Evolutionary conservation across 2,113 vertebrate genomes (phyloP), one percentile per base, ranked within the genome.

Genomic region (Semnornis frantzii): DNA sequence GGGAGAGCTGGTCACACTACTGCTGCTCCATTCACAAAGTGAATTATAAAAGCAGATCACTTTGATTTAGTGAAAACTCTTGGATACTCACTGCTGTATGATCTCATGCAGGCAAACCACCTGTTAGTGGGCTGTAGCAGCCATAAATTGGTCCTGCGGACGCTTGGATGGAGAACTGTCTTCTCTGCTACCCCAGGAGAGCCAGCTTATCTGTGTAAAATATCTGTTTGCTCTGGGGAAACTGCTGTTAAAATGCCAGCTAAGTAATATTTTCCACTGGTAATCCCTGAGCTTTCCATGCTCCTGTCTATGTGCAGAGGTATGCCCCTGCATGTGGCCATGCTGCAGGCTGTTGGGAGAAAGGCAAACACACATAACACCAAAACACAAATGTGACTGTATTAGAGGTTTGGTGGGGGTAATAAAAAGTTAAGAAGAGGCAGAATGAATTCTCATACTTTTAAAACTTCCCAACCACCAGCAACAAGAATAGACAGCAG

Each of bases 271-370:
- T 78, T 93, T 88, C 85, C 77, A 30, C 31, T 48, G 71, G 52
- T 37, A 74, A 42, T 42, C 93, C 63, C 85, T 25, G 30, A 84
- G 64, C 31, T 83, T 74, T 64, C 73, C n/a, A 4, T 30, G 57
- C 42, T 85, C n/a, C 28, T 0, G 0, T 27, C n/a, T 71, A 39
- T 0, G 0, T 58, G 15, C 15, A 50, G 42, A 80, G 20, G 13
- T 55, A 2, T 2, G 44, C n/a, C 37, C 50, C 31, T 21, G 31
- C 34, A 39, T 0, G 6, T 12, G 44, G 12, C 39, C 20, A 33
- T n/a, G 8, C 25, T 58, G 28, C 28, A 34, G 54, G 8, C 50
- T 65, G 16, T 12, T 37, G 46, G 52, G 71, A 60, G 30, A 75
- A 84, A 33, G 4, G 4, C 25, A 64, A 59, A 10, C 2, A 0